Base-by-base conservation (phyloP, 2,113 vertebrate species). In the Salminus brasiliensis region DNA sequence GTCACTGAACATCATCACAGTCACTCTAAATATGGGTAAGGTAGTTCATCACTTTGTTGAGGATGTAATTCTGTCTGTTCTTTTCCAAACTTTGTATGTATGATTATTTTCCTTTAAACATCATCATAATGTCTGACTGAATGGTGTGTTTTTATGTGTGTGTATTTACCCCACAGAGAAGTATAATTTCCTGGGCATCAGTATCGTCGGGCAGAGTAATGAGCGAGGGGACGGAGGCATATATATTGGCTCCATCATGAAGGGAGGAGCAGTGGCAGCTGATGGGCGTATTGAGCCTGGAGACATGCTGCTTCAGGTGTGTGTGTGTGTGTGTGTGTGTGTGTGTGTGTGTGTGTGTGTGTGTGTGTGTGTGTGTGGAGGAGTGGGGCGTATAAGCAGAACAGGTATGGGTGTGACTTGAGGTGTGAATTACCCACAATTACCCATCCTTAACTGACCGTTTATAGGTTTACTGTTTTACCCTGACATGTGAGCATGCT, bases 221-320 rank as follows among this genome's bases (percentile, higher is more conserved):
- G 96, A 97, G 81, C 85, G 95, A 18, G 96, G 95, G 0, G 96
- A 97, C 0, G 96, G 96, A 11, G 96, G 96, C 66, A 97, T 97
- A 89, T 97, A 97, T 87, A 97, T 97, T 0, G 96, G 96, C 63
- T 97, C 96, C 79, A 97, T 97, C 83, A 97, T 97, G 96, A 97
- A 97, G 85, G 96, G 96, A 0, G 96, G 96, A 2, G 96, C 96
- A 0, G 96, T 97, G 84, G 96, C 95, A 0, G 96, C 96, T 0
- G 96, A 97, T 0, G 96, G 96, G 16, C 93, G 96, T 71, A 97
- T 97, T 0, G 96, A 97, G 66, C 96, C 96, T 0, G 96, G 96
- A 1, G 96, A 97, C 92, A 97, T 97, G 96, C 92, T 97, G 74
- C 86, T 96, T 84, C 95, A 96, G 94, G 95, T 96, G 76, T 84